A percentile compares a stretch with the other conserved stretches of the same genome.
Conservation (phyloP, 2,113 vertebrate species). For the Rutilus rutilus region DNA sequence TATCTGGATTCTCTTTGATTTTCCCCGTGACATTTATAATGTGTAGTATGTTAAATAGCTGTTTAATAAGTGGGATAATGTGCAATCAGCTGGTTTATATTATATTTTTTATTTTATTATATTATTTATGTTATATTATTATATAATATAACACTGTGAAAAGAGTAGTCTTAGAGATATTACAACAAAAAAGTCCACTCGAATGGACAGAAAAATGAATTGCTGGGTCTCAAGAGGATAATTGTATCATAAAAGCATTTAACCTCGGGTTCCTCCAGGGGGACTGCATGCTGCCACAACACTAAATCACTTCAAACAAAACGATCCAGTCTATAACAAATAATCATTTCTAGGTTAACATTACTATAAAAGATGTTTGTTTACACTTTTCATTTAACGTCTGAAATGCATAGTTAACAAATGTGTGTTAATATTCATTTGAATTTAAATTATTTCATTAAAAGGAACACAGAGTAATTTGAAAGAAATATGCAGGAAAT, state of each 20-base stretch:
- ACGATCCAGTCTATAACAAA: not conserved
- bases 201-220: conserved; percentile 4
- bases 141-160: not conserved
- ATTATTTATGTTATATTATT: not conserved
- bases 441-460: too few relatives aligned
- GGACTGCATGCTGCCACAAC: not conserved
- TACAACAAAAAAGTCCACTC: not conserved
- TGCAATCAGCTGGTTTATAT: too few relatives aligned
- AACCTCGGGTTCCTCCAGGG: conserved; percentile 17
- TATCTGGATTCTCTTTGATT: not conserved
- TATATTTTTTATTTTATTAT: not conserved
- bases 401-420: not conserved
- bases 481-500: too few relatives aligned
- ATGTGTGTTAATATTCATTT: not conserved
- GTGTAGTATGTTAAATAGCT: too few relatives aligned
- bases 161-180: too few relatives aligned
- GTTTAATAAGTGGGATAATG: too few relatives aligned
- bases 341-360: not conserved
- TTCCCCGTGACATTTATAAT: not conserved
- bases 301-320: conserved; percentile 20
- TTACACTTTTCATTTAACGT: not conserved
- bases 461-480: too few relatives aligned
- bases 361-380: not conserved
- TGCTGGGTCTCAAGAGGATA: conserved; percentile 27
- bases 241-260: conserved; percentile 26